Evolutionary conservation across 2,797 vertebrate species (phyloP).

Genomic region (Sebastes umbrosus): DNA sequence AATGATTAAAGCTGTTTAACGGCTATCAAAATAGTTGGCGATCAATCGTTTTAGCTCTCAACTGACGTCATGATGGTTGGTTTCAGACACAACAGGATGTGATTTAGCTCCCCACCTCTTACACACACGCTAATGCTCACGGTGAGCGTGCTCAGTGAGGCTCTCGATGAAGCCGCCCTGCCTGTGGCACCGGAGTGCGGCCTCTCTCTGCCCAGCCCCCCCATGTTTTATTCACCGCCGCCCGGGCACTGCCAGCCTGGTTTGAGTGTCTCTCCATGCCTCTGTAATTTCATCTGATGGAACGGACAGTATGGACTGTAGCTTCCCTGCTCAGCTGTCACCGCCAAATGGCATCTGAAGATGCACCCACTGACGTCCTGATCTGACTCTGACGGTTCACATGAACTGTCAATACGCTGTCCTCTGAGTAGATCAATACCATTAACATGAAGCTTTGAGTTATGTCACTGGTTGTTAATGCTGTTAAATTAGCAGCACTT

Average conservation of each 20-base stretch:
- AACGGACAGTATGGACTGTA: slow-evolving; percentile 63
- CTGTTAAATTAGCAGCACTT: not conserved
- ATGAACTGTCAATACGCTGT: not conserved
- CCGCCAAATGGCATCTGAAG: slow-evolving; percentile 37
- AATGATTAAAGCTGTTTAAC: too few species aligned
- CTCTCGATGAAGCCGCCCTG: slow-evolving; percentile 1
- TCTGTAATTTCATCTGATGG: slow-evolving; percentile 84
- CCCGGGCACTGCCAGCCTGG: slow-evolving; percentile 80
- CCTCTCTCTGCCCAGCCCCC: slow-evolving; percentile 33
- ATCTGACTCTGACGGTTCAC: slow-evolving; percentile 15
- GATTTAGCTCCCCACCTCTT: slow-evolving; percentile 14
- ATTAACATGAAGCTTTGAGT: not conserved
- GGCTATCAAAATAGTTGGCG: too few species aligned
- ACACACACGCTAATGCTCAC: not conserved
- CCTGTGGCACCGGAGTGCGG: slow-evolving; percentile 19
- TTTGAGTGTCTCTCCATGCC: slow-evolving; percentile 70
- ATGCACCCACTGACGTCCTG: slow-evolving; percentile 23
- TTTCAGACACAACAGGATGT: slow-evolving; percentile 5
- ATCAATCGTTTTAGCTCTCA: not conserved
- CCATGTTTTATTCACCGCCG: slow-evolving; percentile 84
- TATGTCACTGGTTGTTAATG: not conserved
- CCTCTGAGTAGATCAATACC: not conserved
- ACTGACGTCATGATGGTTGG: not conserved
- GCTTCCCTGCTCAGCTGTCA: slow-evolving; percentile 73
- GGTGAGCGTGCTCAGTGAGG: not conserved